phyloP scores from a whole-genome alignment of 2,797 vertebrate species.

The Hapalemur alaotrensis region DNA sequence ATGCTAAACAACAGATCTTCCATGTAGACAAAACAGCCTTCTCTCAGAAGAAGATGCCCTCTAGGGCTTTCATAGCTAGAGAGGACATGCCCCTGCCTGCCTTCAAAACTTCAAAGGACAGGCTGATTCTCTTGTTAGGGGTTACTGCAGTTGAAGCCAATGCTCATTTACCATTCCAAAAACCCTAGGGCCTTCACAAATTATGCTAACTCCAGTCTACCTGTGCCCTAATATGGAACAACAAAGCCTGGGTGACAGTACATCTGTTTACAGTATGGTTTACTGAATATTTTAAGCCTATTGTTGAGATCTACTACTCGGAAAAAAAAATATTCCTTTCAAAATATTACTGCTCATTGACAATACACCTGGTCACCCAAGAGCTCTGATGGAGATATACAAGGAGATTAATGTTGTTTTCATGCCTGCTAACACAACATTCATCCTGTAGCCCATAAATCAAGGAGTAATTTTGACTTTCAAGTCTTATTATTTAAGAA shows the following conservation, averaged over 20 bases:
- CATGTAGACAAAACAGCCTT: not conserved
- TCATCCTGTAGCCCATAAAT: not conserved
- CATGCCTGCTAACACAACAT: not conserved
- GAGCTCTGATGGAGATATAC: not conserved
- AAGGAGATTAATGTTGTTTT: not conserved
- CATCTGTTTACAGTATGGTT: not conserved
- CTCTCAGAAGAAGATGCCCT: not conserved
- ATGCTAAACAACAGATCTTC: not conserved
- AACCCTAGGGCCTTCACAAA: not conserved
- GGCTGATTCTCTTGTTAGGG: not conserved
- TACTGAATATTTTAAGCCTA: not conserved
- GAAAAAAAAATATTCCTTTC: not conserved
- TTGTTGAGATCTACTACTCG: not conserved
- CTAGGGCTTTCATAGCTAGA: not conserved
- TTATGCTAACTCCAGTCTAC: not conserved
- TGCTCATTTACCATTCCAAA: not conserved
- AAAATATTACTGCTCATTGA: not conserved
- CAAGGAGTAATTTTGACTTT: not conserved
- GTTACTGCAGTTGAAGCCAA: not conserved
- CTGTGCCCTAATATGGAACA: not conserved
- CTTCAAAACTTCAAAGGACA: not conserved
- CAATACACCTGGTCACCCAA: not conserved
- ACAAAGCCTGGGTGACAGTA: not conserved
- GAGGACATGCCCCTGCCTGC: not conserved
- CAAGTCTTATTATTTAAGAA: not conserved